Conservation (phyloP, 2,797 vertebrate species). For the Chiloscyllium punctatum region DNA sequence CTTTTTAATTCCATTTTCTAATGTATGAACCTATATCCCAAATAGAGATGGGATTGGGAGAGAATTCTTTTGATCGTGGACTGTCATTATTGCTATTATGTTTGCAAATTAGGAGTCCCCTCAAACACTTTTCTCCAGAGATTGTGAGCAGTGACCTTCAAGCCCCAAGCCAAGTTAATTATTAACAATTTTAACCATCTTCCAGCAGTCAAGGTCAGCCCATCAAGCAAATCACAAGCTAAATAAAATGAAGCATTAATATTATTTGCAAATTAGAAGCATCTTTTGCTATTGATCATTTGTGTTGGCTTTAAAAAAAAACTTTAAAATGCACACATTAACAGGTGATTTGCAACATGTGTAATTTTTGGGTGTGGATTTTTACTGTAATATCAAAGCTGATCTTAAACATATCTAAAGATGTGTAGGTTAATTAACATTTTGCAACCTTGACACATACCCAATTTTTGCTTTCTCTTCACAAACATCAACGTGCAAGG, state of each 20-base stretch:
- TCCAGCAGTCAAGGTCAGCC: not conserved
- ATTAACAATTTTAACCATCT: not conserved
- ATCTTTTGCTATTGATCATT: not conserved
- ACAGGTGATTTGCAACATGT: not conserved
- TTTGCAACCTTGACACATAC: slow-evolving; percentile 58
- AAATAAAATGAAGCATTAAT: not conserved
- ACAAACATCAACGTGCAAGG: slow-evolving; percentile 58
- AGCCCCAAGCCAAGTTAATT: not conserved
- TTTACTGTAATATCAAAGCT: not conserved
- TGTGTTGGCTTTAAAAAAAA: not conserved
- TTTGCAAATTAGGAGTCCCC: too few relatives aligned
- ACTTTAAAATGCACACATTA: not conserved
- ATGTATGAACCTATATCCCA: too few relatives aligned
- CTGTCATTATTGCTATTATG: too few relatives aligned
- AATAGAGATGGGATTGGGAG: too few relatives aligned
- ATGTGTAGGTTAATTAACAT: not conserved
- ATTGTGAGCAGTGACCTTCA: not conserved
- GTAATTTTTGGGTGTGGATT: not conserved
- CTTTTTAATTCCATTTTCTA: too few relatives aligned
- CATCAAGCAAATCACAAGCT: not conserved
- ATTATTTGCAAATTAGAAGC: too few relatives aligned
- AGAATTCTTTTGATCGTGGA: too few relatives aligned
- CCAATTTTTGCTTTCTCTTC: slow-evolving; percentile 61
- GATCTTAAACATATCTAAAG: not conserved
- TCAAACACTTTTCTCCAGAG: not conserved